Base-by-base conservation (phyloP, 2,797 vertebrate genomes). In the Pseudochaenichthys georgianus region DNA sequence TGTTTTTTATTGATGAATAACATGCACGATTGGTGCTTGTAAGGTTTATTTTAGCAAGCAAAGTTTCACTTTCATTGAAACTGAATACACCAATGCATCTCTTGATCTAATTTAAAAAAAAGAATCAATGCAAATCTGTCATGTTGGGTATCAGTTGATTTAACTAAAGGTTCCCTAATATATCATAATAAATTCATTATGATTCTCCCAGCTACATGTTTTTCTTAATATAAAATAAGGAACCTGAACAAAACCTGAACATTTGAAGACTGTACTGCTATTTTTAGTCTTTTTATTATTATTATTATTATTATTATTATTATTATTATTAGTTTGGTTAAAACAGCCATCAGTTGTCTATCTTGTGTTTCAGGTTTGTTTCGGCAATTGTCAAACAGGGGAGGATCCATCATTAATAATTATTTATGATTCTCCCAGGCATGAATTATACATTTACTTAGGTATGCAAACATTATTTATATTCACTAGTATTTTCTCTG, bases 391-490 rank as follows among this genome's bases (percentile, higher is more conserved):
- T 38, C 34, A 38, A 38, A 38, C 8, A 9, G 34, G 34, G 8
- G 7, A 38, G 7, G 1, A 6, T 38, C 6, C 8, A 28, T 57
- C 17, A 77, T 15, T 34, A 48, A 6, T 52, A 63, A 74, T 34
- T 16, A 75, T 47, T 46, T 19, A 75, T 57, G 16, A 75, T 3
- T 6, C 17, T 59, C 15, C 16, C 17, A 19, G 28, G 38, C 41
- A 71, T 55, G 31, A 59, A 66, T 68, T 73, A 7, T 21, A 64
- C n/a, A 69, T 75, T 23, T 42, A 51, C 31, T 50, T 73, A 13
- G 28, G 43, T 48, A 31, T 15, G 16, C 13, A 59, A 31, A 21
- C 16, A 59, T 45, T 41, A 41, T 19, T 28, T 21, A 16, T 23
- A 23, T 23, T 23, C 23, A 3, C 9, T 28, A 9, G 15, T 59